Evolutionary conservation across 53 echinoderm and acorn worm species (phyloP).

Genomic region (Mesocentrotus franciscanus): DNA sequence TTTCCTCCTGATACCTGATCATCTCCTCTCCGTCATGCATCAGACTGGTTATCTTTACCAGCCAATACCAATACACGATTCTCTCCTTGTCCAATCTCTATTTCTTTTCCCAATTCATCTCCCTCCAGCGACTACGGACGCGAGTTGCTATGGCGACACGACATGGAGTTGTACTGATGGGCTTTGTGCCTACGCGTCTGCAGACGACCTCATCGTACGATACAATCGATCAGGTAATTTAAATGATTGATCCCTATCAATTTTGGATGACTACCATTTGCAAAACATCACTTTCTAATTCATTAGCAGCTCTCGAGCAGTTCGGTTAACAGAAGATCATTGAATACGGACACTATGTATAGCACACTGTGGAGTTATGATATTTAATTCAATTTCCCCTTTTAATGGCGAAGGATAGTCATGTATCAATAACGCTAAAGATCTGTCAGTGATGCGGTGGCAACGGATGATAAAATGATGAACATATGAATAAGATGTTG

Average conservation of each 20-base stretch:
- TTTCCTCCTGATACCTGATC: background rate
- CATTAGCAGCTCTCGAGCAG: background rate
- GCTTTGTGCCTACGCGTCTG: slow-evolving; percentile 48
- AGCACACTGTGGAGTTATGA: background rate
- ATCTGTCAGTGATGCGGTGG: too few species aligned
- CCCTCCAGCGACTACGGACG: background rate
- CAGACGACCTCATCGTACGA: background rate
- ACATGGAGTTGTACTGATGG: slow-evolving; percentile 8
- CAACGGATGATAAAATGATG: too few species aligned
- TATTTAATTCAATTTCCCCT: background rate
- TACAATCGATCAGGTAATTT: slow-evolving; percentile 43
- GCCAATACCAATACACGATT: background rate
- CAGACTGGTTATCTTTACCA: background rate
- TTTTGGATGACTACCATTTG: slow-evolving; percentile 1
- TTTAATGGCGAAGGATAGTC: background rate
- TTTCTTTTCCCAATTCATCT: background rate
- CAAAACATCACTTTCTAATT: background rate
- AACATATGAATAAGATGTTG: too few species aligned
- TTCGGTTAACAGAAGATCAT: background rate
- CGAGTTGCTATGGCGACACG: slow-evolving; percentile 52
- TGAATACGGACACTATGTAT: too few species aligned
- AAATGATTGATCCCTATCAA: background rate
- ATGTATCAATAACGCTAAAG: too few species aligned
- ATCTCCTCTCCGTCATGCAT: background rate
- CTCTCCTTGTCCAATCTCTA: background rate